Conservation (phyloP, 2,888 invertebrate species). For the Myopa testacea region DNA sequence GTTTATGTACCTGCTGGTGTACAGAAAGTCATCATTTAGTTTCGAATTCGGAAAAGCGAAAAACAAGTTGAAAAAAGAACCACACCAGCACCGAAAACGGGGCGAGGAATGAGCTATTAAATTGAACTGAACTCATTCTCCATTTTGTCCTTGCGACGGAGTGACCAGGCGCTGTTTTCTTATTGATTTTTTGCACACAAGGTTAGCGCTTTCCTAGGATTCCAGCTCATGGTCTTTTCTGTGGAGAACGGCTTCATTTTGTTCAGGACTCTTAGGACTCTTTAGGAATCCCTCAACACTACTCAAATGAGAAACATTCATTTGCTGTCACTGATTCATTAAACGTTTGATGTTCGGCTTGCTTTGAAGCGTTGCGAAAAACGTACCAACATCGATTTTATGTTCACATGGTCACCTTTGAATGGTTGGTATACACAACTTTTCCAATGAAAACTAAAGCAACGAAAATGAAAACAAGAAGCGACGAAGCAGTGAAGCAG, state of each 20-base stretch:
- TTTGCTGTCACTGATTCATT: too few species aligned
- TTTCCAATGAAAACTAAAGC: neutral
- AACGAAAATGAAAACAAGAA: neutral
- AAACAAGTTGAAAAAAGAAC: conserved; percentile 19
- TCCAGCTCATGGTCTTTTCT: too few species aligned
- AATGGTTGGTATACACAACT: neutral
- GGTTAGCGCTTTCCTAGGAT: too few species aligned
- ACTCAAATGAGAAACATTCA: too few species aligned
- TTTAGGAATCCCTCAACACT: too few species aligned
- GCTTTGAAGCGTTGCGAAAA: too few species aligned
- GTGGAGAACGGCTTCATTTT: too few species aligned
- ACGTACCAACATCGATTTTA: too few species aligned
- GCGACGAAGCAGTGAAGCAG: too few species aligned
- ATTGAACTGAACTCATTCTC: conserved; percentile 37
- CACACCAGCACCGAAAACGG: neutral
- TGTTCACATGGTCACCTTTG: too few species aligned
- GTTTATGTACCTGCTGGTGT: neutral
- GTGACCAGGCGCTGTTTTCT: neutral
- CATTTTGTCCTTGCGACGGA: conserved; percentile 32
- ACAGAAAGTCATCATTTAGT: conserved; percentile 27
- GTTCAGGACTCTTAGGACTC: too few species aligned
- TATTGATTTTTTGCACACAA: conserved; percentile 14
- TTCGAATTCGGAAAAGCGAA: conserved; percentile 18
- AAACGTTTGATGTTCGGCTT: too few species aligned
- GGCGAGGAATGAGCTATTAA: neutral